A percentile compares a stretch with the other conserved stretches of the same genome.
These are phyloP conservation scores for Aphis craccivora DNA, from an alignment of 1,140 invertebrate species.

Conservation along the genomic window DNA sequence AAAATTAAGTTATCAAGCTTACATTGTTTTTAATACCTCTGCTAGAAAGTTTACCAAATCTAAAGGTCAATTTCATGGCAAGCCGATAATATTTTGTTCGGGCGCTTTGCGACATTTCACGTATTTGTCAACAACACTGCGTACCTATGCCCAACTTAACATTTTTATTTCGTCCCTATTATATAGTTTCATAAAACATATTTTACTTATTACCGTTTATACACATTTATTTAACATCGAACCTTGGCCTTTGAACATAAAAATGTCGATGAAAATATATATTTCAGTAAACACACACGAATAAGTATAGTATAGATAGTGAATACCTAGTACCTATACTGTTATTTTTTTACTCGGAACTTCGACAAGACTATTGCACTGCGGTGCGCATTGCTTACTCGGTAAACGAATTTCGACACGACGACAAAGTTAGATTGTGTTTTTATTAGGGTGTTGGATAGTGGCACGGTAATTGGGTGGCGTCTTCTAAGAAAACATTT, in stretches of 20 bases:
- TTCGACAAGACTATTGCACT: not conserved
- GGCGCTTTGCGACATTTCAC: conserved; percentile 18
- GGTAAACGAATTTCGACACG: conserved; percentile 26
- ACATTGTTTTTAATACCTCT: not conserved
- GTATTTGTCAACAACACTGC: not conserved
- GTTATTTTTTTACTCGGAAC: not conserved
- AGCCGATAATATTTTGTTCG: not conserved
- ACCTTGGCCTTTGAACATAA: not conserved
- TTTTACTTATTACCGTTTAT: not conserved
- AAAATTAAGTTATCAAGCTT: conserved; percentile 21
- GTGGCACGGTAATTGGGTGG: not conserved
- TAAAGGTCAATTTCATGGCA: conserved; percentile 24
- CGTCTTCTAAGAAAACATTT: conserved; percentile 28
- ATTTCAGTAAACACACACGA: not conserved
- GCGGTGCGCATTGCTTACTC: not conserved
- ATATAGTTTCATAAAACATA: not conserved
- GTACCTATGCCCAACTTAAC: not conserved
- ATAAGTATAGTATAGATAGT: not conserved
- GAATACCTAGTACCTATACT: not conserved
- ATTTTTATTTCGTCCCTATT: conserved; percentile 10
- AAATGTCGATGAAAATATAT: not conserved
- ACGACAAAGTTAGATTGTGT: conserved; percentile 44
- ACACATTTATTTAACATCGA: not conserved
- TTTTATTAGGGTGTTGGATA: conserved; percentile 38
- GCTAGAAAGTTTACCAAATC: not conserved